Base-by-base conservation (phyloP, 2,113 vertebrate species). In the Pseudorhombus dupliciocellatus region DNA sequence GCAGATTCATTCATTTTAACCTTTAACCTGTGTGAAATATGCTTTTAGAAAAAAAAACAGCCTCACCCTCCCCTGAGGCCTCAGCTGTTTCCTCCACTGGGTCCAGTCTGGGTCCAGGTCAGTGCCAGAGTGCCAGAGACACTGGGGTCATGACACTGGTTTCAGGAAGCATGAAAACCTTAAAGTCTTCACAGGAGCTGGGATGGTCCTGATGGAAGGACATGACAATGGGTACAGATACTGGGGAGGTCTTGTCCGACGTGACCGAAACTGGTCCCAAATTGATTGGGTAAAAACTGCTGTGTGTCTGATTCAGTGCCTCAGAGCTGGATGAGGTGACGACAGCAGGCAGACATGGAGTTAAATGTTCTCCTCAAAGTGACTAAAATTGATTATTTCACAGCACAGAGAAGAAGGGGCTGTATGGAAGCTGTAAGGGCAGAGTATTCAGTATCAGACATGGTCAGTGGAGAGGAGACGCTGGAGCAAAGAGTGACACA, bases 81-180 rank as follows among this genome's bases (percentile, higher is more conserved):
- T 16, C 12, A 18, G 16, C 59, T 53, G 20, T 34, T 65, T 83
- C 82, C 37, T 44, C 30, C 61, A 53, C 20, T 34, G 21, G 55
- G 62, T 11, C 30, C 6, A 53, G 63, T 30, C 22, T 37, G 34
- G 34, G 9, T 25, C 1, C 14, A 24, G 37, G 37, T 37, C 14
- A 1, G 9, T 8, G n/a, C 1, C 12, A 16, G 42, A 51, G 48
- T n/a, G n/a, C n/a, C n/a, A n/a, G 48, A 11, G 50, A 6, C 24
- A 21, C 28, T 20, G 28, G 7, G 48, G 42, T 56, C 22, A 34
- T 24, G 26, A n/a, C 2, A 7, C 66, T 24, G 52, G 18, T 1
- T 6, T 15, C 12, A 66, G 50, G 15, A n/a, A 22, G 9, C 7
- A 54, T n/a, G 11, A 48, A 61, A 52, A 42, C 31, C 18, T 53